These are phyloP conservation scores for Falco concolor DNA, from an alignment of 2,797 vertebrate genomes.

Conservation along the genomic window DNA sequence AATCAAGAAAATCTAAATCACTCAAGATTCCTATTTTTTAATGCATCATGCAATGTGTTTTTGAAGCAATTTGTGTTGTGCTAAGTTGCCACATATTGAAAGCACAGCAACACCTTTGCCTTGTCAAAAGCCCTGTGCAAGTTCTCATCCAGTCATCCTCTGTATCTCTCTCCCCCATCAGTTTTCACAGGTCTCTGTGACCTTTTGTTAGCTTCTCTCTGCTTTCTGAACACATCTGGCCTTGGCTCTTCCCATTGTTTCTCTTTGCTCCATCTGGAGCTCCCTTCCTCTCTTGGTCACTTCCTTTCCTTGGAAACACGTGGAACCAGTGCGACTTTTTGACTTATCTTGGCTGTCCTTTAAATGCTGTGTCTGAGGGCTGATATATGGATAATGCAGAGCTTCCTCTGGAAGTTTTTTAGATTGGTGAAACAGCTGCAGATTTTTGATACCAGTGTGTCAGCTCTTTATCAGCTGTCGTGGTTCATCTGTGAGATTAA, in stretches of 20 bases:
- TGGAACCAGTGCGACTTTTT: accelerated
- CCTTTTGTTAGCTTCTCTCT: not conserved
- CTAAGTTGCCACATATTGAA: not conserved
- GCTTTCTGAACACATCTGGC: not conserved
- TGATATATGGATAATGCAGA: not conserved
- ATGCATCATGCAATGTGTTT: not conserved
- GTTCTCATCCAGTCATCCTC: not conserved
- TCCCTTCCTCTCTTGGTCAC: not conserved
- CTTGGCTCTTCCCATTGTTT: not conserved
- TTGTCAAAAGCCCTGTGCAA: not conserved
- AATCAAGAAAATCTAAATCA: not conserved
- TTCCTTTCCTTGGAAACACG: not conserved
- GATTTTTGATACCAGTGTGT: not conserved
- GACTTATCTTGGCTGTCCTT: not conserved
- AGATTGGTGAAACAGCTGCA: not conserved
- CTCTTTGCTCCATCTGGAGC: not conserved
- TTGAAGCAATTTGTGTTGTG: not conserved
- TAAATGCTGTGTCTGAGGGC: not conserved
- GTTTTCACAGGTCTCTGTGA: not conserved
- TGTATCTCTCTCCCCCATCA: not conserved
- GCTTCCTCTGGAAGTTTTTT: not conserved
- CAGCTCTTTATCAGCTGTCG: accelerated
- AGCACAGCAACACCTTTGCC: not conserved
- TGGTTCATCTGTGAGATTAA: not conserved
- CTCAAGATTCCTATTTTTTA: not conserved